A percentile compares a stretch with the other conserved stretches of the same genome.
Evolutionary conservation across 1,140 invertebrate genomes (phyloP).

Genomic region (Heliconius nattereri): DNA sequence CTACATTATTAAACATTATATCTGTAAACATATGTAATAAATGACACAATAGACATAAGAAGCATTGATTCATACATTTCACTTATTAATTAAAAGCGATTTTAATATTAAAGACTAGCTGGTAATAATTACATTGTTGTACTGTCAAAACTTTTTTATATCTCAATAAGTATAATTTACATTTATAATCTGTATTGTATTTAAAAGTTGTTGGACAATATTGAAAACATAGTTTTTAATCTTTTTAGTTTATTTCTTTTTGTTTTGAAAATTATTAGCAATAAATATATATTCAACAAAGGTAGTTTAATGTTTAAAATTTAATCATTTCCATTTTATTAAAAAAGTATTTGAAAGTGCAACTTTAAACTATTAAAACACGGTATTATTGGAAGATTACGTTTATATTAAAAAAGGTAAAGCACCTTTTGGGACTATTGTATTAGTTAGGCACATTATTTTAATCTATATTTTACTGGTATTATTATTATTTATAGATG

Average conservation of each 20-base stretch:
- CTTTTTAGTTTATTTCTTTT: no score
- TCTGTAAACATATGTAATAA: background rate
- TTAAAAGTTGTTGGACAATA: no score
- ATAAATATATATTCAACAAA: no score
- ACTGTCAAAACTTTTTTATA: constrained; percentile 32
- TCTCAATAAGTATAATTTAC: no score
- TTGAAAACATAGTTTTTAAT: no score
- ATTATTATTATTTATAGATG: constrained; percentile 24
- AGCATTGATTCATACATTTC: constrained; percentile 16
- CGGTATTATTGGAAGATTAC: constrained; percentile 53
- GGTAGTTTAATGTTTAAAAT: no score
- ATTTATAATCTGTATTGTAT: no score
- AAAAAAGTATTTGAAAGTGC: constrained; percentile 35
- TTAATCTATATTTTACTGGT: constrained; percentile 52
- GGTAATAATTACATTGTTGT: constrained; percentile 36
- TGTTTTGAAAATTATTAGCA: no score
- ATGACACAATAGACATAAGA: constrained; percentile 2
- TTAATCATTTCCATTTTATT: background rate
- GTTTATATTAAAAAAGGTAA: constrained; percentile 48
- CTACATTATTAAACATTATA: background rate
- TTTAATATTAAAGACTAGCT: constrained; percentile 52
- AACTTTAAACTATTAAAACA: constrained; percentile 34
- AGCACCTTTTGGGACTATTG: constrained; percentile 68
- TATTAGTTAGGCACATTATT: constrained; percentile 59
- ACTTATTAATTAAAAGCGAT: constrained; percentile 42